Conservation (phyloP, 2,797 vertebrate species). For the Cyprinella venusta region DNA sequence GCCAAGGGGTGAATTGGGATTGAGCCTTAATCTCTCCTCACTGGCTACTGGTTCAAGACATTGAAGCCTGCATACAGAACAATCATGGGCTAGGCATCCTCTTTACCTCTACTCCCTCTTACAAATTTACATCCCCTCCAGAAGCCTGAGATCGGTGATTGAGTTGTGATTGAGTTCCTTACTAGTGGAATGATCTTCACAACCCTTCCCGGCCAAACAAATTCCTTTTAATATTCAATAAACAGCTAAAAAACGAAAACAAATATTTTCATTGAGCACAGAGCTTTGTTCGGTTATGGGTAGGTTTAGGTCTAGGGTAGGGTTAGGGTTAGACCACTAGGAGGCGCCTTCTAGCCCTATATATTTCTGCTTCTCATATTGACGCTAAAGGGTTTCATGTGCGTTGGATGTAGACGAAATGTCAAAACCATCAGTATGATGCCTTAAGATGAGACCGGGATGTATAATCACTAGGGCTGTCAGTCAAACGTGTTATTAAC, state of each 20-base stretch:
- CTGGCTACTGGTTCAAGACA: not conserved
- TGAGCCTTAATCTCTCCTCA: not conserved
- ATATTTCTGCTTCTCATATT: no score
- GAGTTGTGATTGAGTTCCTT: not conserved
- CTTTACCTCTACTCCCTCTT: not conserved
- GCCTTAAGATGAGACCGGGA: no score
- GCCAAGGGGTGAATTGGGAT: no score
- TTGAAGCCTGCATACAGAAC: not conserved
- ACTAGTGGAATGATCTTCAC: not conserved
- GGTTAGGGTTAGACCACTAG: no score
- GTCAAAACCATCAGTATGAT: no score
- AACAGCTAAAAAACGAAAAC: not conserved
- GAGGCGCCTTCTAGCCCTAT: no score
- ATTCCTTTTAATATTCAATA: not conserved
- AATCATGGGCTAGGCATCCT: not conserved
- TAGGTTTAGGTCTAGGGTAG: no score
- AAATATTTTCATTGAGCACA: not conserved
- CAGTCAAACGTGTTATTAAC: no score
- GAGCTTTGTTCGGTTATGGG: no score
- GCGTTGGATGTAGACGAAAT: no score
- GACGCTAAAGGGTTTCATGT: no score
- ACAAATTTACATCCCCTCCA: not conserved
- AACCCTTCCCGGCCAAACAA: not conserved
- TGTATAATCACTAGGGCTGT: no score
- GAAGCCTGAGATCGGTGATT: not conserved